Conservation (phyloP, 2,113 vertebrate genomes). For the Seriola quinqueradiata region DNA sequence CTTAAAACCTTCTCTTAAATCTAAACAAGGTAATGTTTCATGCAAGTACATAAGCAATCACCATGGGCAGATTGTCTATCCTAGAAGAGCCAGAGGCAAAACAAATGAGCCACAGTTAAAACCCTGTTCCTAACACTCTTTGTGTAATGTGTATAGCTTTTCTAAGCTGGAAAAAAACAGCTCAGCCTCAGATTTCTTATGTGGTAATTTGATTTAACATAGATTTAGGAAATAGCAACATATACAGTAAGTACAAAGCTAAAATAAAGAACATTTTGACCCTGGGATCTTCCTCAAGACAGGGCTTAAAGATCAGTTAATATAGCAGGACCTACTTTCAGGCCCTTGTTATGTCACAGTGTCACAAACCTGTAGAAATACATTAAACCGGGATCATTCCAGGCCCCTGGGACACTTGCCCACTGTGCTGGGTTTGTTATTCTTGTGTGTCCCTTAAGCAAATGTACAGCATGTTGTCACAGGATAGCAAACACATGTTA, state of each 20-base stretch:
- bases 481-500: not conserved
- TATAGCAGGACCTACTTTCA: not conserved
- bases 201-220: not conserved
- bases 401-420: rapidly evolving
- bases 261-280: not conserved
- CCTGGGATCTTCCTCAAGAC: not conserved
- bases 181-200: not conserved
- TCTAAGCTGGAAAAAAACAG: not conserved
- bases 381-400: not conserved
- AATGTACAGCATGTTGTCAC: not conserved
- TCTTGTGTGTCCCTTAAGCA: not conserved
- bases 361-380: not conserved
- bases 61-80: too few relatives aligned
- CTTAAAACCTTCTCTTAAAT: not conserved
- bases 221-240: not conserved
- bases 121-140: not conserved
- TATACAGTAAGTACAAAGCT: not conserved
- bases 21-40: not conserved
- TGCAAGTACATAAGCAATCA: not conserved
- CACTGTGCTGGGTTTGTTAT: not conserved
- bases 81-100: too few relatives aligned
- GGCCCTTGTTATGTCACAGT: not conserved
- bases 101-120: too few relatives aligned
- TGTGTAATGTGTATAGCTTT: not conserved
- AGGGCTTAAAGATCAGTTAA: not conserved